Evolutionary conservation across 2,113 vertebrate species (phyloP).

Genomic region (Poeciliopsis turrubarensis): DNA sequence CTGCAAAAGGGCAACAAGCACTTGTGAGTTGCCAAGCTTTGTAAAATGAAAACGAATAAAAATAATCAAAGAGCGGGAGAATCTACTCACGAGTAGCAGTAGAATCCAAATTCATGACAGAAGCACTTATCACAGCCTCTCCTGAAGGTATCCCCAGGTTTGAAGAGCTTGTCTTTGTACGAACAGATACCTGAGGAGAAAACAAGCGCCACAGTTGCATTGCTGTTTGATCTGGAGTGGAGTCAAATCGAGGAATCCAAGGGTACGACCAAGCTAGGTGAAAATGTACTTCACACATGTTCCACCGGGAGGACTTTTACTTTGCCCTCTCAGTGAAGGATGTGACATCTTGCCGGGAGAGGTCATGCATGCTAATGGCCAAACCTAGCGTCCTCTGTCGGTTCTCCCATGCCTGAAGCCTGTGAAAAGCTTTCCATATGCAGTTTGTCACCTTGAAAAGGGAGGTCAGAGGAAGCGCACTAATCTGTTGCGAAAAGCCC

Average conservation of each 20-base stretch:
- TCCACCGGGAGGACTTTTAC: neutral
- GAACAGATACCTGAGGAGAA: constrained; percentile 60
- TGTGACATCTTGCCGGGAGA: constrained; percentile 18
- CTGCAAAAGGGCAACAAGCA: constrained; percentile 23
- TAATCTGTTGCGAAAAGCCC: constrained; percentile 43
- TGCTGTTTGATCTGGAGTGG: neutral
- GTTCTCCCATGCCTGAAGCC: constrained; percentile 22
- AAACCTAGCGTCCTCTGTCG: constrained; percentile 31
- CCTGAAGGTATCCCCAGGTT: constrained; percentile 66
- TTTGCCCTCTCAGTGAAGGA: neutral
- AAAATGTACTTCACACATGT: constrained; percentile 18
- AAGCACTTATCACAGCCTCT: constrained; percentile 72
- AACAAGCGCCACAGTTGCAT: neutral
- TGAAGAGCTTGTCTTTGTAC: constrained; percentile 65
- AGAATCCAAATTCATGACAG: constrained; percentile 64
- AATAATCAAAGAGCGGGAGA: neutral
- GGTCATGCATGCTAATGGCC: constrained; percentile 33
- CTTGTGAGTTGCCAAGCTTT: neutral
- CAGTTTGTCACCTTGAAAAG: constrained; percentile 51
- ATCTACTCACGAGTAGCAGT: constrained; percentile 64
- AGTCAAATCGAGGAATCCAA: neutral
- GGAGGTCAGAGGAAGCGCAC: constrained; percentile 41
- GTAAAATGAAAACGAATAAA: neutral
- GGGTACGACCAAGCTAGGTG: neutral
- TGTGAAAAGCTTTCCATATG: constrained; percentile 12